Base-by-base conservation (phyloP, 2,113 vertebrate species). In the Polypterus bichir region DNA sequence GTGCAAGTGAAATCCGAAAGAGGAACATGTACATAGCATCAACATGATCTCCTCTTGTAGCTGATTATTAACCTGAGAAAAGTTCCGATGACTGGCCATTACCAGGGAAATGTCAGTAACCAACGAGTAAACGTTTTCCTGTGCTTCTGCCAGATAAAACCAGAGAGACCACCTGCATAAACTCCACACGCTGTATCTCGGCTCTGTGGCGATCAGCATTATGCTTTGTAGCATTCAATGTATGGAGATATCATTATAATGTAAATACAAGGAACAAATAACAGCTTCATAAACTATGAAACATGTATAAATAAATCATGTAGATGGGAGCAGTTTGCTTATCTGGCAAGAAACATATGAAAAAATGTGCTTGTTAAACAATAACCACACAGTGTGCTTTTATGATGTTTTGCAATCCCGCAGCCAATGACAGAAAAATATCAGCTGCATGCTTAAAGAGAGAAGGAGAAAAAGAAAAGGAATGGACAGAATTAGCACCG, bases 361-460 rank as follows among this genome's bases (percentile, higher is more conserved):
- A 81, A 82, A 86, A 89, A 90, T 84, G 75, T 88, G 84, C 86
- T 88, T 88, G 84, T 89, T 88, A 88, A 88, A 89, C 84, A 89
- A 86, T 87, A 89, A 86, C 80, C 75, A 85, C 79, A 80, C 81
- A 81, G 79, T 87, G 72, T 82, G 81, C 80, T 85, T 86, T 86
- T 86, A 88, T 81, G 82, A 82, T 83, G 80, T 83, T 86, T 83
- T 81, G 83, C 80, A 83, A 79, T 76, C 77, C 75, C 79, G 83
- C 82, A 83, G 85, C 88, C 87, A 85, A 83, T 86, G 82, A 84
- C 84, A 86, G 79, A 84, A 79, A 85, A 85, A 83, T 84, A 83
- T 81, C 81, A 74, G 80, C 81, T 87, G 80, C 82, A 88, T 86
- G 84, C 86, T 86, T 86, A 86, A 82, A 27, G 27, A 27, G 27